A percentile compares a stretch with the other conserved stretches of the same genome.
These are phyloP conservation scores for Siderastrea radians DNA, from an alignment of 92 coral and sea anemone species.

Conservation along the genomic window DNA sequence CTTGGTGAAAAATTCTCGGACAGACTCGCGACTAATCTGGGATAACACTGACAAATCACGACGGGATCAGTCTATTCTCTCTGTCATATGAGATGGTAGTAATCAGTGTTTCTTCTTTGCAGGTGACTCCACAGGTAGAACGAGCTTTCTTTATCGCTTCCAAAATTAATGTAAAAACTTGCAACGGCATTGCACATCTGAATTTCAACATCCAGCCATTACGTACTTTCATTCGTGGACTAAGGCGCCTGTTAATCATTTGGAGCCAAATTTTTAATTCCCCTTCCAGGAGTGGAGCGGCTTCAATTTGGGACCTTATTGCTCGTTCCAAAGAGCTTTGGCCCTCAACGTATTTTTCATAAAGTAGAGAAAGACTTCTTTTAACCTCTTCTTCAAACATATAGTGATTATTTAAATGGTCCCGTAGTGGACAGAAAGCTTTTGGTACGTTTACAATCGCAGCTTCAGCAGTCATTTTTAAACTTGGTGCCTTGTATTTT, in stretches of 20 bases:
- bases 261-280: constrained; percentile 51
- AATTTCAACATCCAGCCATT: constrained; percentile 59
- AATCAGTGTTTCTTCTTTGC: neutral
- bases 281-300: constrained; percentile 21
- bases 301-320: constrained; percentile 34
- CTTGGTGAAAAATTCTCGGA: constrained; percentile 1
- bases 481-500: neutral
- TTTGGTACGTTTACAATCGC: neutral
- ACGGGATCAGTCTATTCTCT: neutral
- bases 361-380: constrained; percentile 25
- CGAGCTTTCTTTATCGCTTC: constrained; percentile 7
- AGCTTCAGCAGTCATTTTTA: constrained; percentile 20
- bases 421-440: constrained; percentile 30
- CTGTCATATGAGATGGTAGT: neutral
- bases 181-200: constrained; percentile 28
- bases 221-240: constrained; percentile 54
- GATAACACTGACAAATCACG: neutral
- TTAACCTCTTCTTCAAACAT: constrained; percentile 36
- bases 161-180: constrained; percentile 30
- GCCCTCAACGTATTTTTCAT: constrained; percentile 11
- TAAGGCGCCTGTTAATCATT: constrained; percentile 46
- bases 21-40: neutral
- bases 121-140: constrained; percentile 13
- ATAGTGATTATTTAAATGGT: constrained; percentile 26
- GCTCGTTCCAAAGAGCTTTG: constrained; percentile 46